Base-by-base conservation (phyloP, 2,888 invertebrate genomes). In the Melinaea menophilus region DNA sequence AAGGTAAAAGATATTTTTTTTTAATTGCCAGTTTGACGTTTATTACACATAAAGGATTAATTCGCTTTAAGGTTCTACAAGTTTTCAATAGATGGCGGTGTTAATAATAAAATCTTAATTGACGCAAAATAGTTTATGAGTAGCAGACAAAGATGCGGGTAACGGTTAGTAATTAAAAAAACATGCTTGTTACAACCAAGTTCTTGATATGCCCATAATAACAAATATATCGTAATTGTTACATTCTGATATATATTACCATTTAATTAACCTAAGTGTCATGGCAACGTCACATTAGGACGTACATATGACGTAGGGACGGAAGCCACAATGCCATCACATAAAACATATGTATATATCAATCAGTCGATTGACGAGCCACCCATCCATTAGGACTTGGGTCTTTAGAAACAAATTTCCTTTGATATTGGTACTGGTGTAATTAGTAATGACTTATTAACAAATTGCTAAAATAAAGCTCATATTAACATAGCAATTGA, bases 261-360 rank as follows among this genome's bases (percentile, higher is more conserved):
- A 63, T 63, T 63, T 63, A 56, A 60, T 61, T 45, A 64, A 41
- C 34, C 61, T 56, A 51, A 63, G 62, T 61, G 64, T 67, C 68
- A 69, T 79, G 84, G 82, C 76, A 74, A 84, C 84, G 83, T 81
- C 80, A 73, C 74, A 83, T 85, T 84, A 85, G 70, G 67, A 66
- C 48, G 56, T 41, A 51, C 56, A 55, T 58, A 46, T 45, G 65
- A 57, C 55, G 65, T 37, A 67, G 76, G 80, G 76, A 79, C 83
- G 85, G 85, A 85, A 84, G 80, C 79, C 82, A 77, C 70, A 74
- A 72, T 69, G 73, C 71, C 71, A 75, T 76, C 77, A 73, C 70
- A 71, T 74, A 77, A 71, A 78, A 79, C 85, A 85, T 79, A 84
- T 86, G 86, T 78, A 79, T 82, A 77, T 85, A 79, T 79, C 80